Evolutionary conservation across 2,888 invertebrate species (phyloP).

Genomic region (Agrochola circellaris): DNA sequence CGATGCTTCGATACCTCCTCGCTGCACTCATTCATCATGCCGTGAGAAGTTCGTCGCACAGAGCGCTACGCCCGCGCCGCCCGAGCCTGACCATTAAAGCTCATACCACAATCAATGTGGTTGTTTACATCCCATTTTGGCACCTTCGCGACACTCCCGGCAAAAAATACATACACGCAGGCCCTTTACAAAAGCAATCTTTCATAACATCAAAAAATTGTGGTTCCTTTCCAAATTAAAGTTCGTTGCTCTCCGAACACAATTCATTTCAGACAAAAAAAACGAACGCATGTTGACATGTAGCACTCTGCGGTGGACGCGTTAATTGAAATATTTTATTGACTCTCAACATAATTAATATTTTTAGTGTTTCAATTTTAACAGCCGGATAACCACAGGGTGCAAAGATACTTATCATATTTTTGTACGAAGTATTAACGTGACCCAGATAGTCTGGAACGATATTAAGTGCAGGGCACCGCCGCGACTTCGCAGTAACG

Average conservation of each 20-base stretch:
- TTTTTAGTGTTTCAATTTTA: slow-evolving; percentile 71
- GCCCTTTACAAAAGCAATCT: slow-evolving; percentile 65
- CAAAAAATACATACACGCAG: slow-evolving; percentile 59
- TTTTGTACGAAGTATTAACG: slow-evolving; percentile 73
- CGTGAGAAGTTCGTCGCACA: slow-evolving; percentile 69
- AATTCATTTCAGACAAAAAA: slow-evolving; percentile 67
- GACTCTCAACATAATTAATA: slow-evolving; percentile 74
- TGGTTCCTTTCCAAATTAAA: slow-evolving; percentile 70
- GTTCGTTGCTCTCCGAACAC: slow-evolving; percentile 73
- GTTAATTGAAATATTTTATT: slow-evolving; percentile 80
- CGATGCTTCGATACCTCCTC: slow-evolving; percentile 70
- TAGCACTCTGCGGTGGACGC: slow-evolving; percentile 62
- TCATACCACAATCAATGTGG: slow-evolving; percentile 47
- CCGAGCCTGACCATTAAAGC: slow-evolving; percentile 44
- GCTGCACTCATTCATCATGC: slow-evolving; percentile 73
- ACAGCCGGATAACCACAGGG: slow-evolving; percentile 76
- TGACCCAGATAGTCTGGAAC: slow-evolving; percentile 78
- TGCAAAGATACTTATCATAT: slow-evolving; percentile 75
- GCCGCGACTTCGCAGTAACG: slow-evolving; percentile 71
- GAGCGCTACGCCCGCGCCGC: slow-evolving; percentile 37
- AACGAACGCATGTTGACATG: slow-evolving; percentile 66
- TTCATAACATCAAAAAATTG: slow-evolving; percentile 66
- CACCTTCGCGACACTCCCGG: slow-evolving; percentile 62
- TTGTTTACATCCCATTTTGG: slow-evolving; percentile 67
- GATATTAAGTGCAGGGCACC: slow-evolving; percentile 73